Conservation (phyloP, 1,140 invertebrate genomes). For the Anoplolepis gracilipes region DNA sequence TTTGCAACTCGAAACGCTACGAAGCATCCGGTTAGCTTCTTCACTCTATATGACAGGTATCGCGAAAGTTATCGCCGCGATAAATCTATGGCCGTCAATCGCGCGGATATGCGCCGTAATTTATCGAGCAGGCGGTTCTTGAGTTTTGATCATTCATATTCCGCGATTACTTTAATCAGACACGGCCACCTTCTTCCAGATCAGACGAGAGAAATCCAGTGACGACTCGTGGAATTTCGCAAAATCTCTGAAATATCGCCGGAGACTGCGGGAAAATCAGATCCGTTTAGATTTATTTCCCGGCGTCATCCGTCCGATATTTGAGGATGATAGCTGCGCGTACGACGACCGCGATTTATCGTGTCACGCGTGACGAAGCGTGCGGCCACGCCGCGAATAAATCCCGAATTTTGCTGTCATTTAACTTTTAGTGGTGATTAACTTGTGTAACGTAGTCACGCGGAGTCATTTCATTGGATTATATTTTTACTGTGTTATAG, state of each 20-base stretch:
- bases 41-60: neutral
- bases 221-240: neutral
- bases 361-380: constrained; percentile 44
- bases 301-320: constrained; percentile 36
- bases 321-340: constrained; percentile 37
- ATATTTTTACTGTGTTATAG: neutral
- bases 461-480: neutral
- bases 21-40: constrained; percentile 36
- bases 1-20: constrained; percentile 6
- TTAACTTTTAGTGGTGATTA: neutral
- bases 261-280: constrained; percentile 3
- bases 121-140: constrained; percentile 47
- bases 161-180: neutral
- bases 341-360: constrained; percentile 45
- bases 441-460: neutral
- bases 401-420: constrained; percentile 52
- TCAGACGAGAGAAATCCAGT: neutral
- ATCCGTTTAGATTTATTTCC: constrained; percentile 32
- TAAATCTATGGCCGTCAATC: constrained; percentile 65
- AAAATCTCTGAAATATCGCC: constrained; percentile 6
- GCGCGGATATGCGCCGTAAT: constrained; percentile 44
- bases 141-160: constrained; percentile 20
- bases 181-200: neutral
- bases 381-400: constrained; percentile 24
- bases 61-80: constrained; percentile 58